A percentile compares a stretch with the other conserved stretches of the same genome.
phyloP scores from a whole-genome alignment of 2,888 invertebrate genomes.

The Parapristionchus giblindavisi region DNA sequence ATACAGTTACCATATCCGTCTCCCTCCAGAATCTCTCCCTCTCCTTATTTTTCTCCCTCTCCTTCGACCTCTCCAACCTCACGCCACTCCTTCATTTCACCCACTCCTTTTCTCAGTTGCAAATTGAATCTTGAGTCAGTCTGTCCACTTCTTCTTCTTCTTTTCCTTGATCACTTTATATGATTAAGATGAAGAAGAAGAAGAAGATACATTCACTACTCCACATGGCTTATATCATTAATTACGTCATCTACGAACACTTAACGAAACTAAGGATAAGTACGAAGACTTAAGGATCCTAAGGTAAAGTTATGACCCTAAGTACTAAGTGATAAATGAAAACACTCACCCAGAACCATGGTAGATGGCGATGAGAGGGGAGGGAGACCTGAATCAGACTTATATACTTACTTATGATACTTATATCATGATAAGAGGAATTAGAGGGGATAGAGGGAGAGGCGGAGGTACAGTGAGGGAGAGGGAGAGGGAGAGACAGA shows the following conservation, averaged over 20 bases:
- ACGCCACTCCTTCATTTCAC: slow-evolving; percentile 18
- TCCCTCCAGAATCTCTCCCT: too few species aligned
- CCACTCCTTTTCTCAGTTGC: neutral
- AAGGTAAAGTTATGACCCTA: neutral
- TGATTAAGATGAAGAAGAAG: slow-evolving; percentile 9
- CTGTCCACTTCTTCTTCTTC: neutral
- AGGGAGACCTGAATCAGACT: neutral
- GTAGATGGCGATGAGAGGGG: neutral
- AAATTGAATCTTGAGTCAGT: slow-evolving; percentile 19
- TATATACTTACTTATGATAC: neutral
- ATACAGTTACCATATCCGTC: too few species aligned
- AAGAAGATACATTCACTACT: neutral
- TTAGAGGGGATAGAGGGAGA: neutral
- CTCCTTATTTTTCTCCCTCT: neutral
- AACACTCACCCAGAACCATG: slow-evolving; percentile 25
- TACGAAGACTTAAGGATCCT: neutral
- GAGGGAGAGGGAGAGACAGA: slow-evolving; percentile 15
- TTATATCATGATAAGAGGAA: neutral
- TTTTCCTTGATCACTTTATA: slow-evolving; percentile 25
- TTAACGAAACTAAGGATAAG: neutral
- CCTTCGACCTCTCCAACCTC: neutral
- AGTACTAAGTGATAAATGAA: neutral
- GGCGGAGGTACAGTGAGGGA: neutral
- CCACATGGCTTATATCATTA: neutral
- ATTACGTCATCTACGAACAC: neutral